Percentiles rank a stretch among this genome's conserved stretches.
Evolutionary conservation across 2,797 vertebrate genomes (phyloP).

Genomic region (Coregonus ussuriensis): DNA sequence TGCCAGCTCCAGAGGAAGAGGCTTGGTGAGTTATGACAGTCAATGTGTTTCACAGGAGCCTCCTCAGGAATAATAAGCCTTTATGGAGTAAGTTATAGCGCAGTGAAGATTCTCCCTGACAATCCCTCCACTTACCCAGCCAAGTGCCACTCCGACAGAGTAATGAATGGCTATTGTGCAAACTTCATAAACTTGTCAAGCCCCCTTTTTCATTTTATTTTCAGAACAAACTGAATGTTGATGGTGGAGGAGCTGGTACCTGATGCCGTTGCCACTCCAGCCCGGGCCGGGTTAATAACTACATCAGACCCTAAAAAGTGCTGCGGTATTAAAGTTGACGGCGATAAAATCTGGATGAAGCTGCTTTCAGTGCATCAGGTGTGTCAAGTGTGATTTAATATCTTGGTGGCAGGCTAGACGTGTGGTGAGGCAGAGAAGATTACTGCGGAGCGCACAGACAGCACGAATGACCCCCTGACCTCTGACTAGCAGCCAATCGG

Average conservation of each 20-base stretch:
- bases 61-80: conserved; percentile 64
- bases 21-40: conserved; percentile 61
- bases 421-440: conserved; percentile 84
- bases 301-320: conserved; percentile 91
- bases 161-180: conserved; percentile 90
- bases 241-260: conserved; percentile 42
- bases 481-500: conserved; percentile 84
- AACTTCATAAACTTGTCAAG: conserved; percentile 95
- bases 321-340: conserved; percentile 86
- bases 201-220: conserved; percentile 88
- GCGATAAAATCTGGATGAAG: conserved; percentile 98
- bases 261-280: conserved; percentile 47
- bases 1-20: conserved; percentile 28
- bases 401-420: conserved; percentile 67
- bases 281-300: conserved; percentile 92
- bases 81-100: conserved; percentile 61
- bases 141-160: conserved; percentile 65
- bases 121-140: conserved; percentile 36
- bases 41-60: conserved; percentile 53
- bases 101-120: conserved; percentile 54
- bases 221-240: conserved; percentile 89
- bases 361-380: conserved; percentile 87
- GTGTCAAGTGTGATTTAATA: conserved; percentile 98
- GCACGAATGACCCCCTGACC: conserved; percentile 85
- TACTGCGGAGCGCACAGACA: conserved; percentile 79